phyloP scores from a whole-genome alignment of 1,140 invertebrate genomes.

The Polypedilum vanderplanki region DNA sequence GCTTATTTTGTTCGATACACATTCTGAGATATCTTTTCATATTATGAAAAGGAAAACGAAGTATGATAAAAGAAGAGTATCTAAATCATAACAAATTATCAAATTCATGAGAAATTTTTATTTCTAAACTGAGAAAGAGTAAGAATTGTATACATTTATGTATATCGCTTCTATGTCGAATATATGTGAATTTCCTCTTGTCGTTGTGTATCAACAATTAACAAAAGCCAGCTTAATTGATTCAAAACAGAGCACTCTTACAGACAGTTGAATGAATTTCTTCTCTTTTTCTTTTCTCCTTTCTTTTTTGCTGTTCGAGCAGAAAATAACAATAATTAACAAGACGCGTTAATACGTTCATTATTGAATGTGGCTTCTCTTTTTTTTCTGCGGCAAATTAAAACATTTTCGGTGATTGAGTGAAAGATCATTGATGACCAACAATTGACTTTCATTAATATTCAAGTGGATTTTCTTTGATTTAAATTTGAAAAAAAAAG shows the following conservation, averaged over 20 bases:
- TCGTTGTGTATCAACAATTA: slow-evolving; percentile 29
- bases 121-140: neutral
- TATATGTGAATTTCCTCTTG: slow-evolving; percentile 28
- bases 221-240: slow-evolving; percentile 29
- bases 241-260: slow-evolving; percentile 7
- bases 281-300: too few relatives aligned
- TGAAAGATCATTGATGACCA: neutral
- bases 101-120: slow-evolving; percentile 26
- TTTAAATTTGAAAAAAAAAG: too few relatives aligned
- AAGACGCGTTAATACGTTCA: neutral
- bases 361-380: neutral
- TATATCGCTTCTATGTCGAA: too few relatives aligned
- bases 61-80: neutral
- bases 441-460: slow-evolving; percentile 19
- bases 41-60: neutral
- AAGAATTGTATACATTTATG: neutral
- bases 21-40: slow-evolving; percentile 1
- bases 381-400: neutral
- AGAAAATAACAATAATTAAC: slow-evolving; percentile 14
- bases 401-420: neutral
- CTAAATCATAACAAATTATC: slow-evolving; percentile 28
- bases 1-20: neutral
- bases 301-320: neutral
- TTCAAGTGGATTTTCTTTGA: neutral
- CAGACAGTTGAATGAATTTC: neutral